Base-by-base conservation (phyloP, 2,797 vertebrate genomes). In the Silurus lanzhouensis region DNA sequence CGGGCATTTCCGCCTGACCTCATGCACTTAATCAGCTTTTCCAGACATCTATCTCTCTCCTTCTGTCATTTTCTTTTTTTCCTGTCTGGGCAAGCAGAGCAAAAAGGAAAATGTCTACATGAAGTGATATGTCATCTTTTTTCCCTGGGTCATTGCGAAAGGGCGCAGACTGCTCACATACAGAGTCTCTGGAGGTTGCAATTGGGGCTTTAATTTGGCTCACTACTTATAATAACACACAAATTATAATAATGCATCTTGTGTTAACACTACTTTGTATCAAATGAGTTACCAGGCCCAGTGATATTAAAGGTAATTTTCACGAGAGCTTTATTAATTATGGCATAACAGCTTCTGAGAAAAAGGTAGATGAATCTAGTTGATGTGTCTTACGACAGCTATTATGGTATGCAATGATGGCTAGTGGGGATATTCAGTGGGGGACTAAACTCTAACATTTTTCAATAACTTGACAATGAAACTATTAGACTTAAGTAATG, bases 1-100 rank as follows among this genome's bases (percentile, higher is more conserved):
- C 84, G 71, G 84, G 77, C 88, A 83, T 83, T 86, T 89, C 85
- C 81, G 74, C 66, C 27, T 88, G 85, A 85, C 90, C 85, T 68
- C 82, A 82, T 79, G 75, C 82, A 68, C 67, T 83, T 82, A 31
- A 84, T 85, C 67, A 57, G 86, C 83, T 89, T 84, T 72, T 78
- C 77, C 25, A 77, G 75, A 58, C 70, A 82, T 79, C 82, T 63
- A 25, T 85, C 44, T 61, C 12, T 66, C 77, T 83, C 81, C n/a
- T 20, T 63, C 82, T 48, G 31, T 84, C 78, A 83, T 38, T 20
- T 52, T 81, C 78, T 83, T 79, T 44, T 31, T 80, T 12, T 58
- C 52, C 38, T 25, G 38, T 68, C 38, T 10, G 74, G 46, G 46
- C 60, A 81, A 66, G 68, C 48, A 67, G 60, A 44, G 70, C 14